Percentiles rank a stretch among this genome's conserved stretches.
phyloP scores from a whole-genome alignment of 2,113 vertebrate genomes.

The Gadus chalcogrammus region DNA sequence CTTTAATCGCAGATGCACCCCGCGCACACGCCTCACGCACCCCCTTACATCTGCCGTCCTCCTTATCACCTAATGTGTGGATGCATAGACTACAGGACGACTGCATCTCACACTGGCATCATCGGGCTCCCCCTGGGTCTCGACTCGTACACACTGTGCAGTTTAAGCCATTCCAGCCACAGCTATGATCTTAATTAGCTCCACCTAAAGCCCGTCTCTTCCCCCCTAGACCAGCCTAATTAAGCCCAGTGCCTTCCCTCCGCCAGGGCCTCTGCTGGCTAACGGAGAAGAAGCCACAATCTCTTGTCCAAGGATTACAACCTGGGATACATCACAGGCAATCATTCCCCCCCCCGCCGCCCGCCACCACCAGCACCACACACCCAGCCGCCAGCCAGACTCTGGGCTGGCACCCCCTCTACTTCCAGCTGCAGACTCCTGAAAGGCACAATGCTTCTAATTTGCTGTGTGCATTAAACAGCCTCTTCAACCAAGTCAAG shows the following conservation, averaged over 20 bases:
- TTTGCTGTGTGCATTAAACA: constrained; percentile 73
- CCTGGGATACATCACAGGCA: constrained; percentile 76
- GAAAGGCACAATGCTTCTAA: constrained; percentile 68
- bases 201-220: constrained; percentile 74
- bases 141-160: constrained; percentile 60
- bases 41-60: neutral
- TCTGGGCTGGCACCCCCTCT: constrained; percentile 25
- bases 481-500: constrained; percentile 71
- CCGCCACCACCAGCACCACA: neutral
- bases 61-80: constrained; percentile 38
- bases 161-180: constrained; percentile 75
- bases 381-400: constrained; percentile 27
- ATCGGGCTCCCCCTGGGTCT: constrained; percentile 60
- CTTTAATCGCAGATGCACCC: neutral
- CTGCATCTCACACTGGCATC: constrained; percentile 42
- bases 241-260: constrained; percentile 70
- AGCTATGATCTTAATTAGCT: constrained; percentile 80
- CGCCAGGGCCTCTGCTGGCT: constrained; percentile 64
- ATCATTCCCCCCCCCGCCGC: constrained; percentile 59
- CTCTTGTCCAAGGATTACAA: constrained; percentile 77
- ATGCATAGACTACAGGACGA: constrained; percentile 47
- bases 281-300: constrained; percentile 62
- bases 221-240: constrained; percentile 70
- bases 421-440: constrained; percentile 40
- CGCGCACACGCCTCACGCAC: constrained; percentile 6